These are phyloP conservation scores for Prunella fulvescens DNA, from an alignment of 2,113 vertebrate species.

Conservation along the genomic window DNA sequence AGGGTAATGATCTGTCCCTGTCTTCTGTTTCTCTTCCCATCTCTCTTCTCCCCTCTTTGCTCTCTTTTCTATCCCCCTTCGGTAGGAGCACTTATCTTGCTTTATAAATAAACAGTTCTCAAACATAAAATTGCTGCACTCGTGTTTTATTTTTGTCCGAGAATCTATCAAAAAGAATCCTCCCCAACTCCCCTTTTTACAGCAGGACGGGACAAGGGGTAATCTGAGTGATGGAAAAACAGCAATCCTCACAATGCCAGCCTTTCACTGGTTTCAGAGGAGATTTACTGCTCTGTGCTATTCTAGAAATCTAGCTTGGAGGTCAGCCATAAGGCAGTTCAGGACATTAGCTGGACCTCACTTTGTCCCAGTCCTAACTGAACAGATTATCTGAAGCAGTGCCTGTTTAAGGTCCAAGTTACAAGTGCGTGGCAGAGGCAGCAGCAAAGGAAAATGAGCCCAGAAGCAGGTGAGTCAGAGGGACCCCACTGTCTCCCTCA, in stretches of 20 bases:
- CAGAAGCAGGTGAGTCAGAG: background rate
- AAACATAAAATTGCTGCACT: background rate
- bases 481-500: background rate
- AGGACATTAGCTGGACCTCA: background rate
- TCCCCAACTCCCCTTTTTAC: background rate
- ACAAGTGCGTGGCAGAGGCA: background rate
- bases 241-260: background rate
- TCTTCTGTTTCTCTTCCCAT: background rate
- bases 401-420: background rate
- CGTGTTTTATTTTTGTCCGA: fast-evolving
- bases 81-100: background rate
- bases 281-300: background rate
- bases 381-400: background rate
- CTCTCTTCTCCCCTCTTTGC: background rate
- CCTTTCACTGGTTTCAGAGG: background rate
- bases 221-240: background rate
- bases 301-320: background rate
- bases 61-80: background rate
- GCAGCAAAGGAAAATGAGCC: background rate
- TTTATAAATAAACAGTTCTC: background rate
- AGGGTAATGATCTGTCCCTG: background rate
- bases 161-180: background rate
- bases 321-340: background rate
- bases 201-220: background rate
- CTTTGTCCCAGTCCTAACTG: background rate